phyloP scores from a whole-genome alignment of 2,113 vertebrate species.

The Anguilla japonica region DNA sequence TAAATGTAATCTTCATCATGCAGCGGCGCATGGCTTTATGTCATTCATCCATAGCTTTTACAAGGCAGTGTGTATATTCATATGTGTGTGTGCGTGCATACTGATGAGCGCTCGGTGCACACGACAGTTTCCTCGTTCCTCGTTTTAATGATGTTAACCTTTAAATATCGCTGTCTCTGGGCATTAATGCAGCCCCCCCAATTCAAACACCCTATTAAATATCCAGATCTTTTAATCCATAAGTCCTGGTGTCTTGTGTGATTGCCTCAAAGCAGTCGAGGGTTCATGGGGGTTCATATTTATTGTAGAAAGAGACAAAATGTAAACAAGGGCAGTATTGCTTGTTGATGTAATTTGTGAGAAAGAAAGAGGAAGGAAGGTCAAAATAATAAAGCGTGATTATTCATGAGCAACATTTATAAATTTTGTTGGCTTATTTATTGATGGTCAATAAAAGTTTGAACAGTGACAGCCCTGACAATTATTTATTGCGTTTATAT shows the following conservation, averaged over 20 bases:
- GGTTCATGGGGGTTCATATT: not conserved
- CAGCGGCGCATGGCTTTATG: slow-evolving; percentile 37
- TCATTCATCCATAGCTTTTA: not conserved
- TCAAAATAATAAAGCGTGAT: not conserved
- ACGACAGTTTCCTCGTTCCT: no score
- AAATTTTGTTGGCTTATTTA: not conserved
- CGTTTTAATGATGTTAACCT: no score
- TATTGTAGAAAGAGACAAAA: not conserved
- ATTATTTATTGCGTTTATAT: not conserved
- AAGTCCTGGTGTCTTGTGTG: not conserved
- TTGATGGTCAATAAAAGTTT: not conserved
- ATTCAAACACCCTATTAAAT: no score
- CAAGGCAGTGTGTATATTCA: not conserved
- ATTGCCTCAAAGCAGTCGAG: no score
- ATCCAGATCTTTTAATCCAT: not conserved
- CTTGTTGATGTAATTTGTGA: not conserved
- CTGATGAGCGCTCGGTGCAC: no score
- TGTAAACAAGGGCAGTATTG: not conserved
- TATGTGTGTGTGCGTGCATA: not conserved
- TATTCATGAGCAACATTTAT: not conserved
- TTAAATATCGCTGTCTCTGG: not conserved
- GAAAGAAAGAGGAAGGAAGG: not conserved
- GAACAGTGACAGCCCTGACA: not conserved
- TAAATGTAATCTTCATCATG: slow-evolving; percentile 48
- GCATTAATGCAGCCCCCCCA: not conserved